Evolutionary conservation across 2,888 invertebrate species (phyloP).

Genomic region (Polymixis lichenea): DNA sequence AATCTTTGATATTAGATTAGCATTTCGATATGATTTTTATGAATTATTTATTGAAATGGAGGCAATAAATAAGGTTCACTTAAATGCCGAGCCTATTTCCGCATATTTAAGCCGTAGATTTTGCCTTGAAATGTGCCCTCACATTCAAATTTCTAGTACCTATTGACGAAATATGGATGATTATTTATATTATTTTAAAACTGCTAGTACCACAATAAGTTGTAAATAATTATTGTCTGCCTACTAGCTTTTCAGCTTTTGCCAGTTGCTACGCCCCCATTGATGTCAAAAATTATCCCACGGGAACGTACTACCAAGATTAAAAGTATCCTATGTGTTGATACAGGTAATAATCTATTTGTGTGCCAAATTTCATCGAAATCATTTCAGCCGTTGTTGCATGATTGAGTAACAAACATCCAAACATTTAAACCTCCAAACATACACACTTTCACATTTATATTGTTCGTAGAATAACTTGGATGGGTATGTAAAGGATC

Average conservation of each 20-base stretch:
- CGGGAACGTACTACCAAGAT: too few relatives aligned
- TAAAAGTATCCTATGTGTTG: too few relatives aligned
- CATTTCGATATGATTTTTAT: conserved; percentile 53
- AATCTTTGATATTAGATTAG: conserved; percentile 57
- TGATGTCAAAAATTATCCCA: too few relatives aligned
- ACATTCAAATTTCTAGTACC: conserved; percentile 63
- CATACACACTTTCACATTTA: too few relatives aligned
- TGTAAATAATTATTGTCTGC: background rate
- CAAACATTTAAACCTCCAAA: too few relatives aligned
- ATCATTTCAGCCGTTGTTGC: too few relatives aligned
- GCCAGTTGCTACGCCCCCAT: too few relatives aligned
- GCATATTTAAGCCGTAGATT: conserved; percentile 58
- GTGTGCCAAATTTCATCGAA: too few relatives aligned
- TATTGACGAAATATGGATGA: conserved; percentile 23
- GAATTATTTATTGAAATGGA: conserved; percentile 62
- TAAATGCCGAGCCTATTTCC: conserved; percentile 64
- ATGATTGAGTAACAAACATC: too few relatives aligned
- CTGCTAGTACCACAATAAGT: background rate
- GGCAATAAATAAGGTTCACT: conserved; percentile 62
- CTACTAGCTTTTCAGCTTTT: too few relatives aligned
- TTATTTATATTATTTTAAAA: conserved; percentile 1
- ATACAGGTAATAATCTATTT: too few relatives aligned
- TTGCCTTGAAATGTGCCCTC: conserved; percentile 66
- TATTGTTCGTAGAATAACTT: background rate
- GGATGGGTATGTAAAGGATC: background rate